phyloP scores from a whole-genome alignment of 2,888 invertebrate genomes.

The Papilio demoleus region DNA sequence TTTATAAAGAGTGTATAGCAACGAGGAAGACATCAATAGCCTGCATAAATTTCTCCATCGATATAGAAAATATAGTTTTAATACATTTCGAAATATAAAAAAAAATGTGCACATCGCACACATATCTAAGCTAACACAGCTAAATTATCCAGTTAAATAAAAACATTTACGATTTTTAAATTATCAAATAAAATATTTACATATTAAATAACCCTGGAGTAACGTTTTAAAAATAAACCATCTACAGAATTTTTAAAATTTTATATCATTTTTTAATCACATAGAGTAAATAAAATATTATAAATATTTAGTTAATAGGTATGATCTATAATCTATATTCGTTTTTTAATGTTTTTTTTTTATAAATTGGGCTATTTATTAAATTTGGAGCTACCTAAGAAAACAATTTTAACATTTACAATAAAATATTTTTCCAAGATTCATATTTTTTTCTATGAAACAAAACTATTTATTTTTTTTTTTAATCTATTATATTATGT shows the following conservation, averaged over 20 bases:
- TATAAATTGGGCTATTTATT: not conserved
- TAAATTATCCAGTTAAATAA: not conserved
- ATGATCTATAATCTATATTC: no score
- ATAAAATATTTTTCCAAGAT: not conserved
- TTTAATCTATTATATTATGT: not conserved
- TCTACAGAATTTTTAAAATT: no score
- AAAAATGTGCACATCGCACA: not conserved
- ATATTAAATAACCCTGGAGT: no score
- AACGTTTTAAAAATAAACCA: no score
- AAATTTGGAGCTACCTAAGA: not conserved
- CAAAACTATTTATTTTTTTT: not conserved
- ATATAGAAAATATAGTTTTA: conserved; percentile 66
- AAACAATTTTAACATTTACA: not conserved
- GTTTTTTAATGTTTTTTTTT: no score
- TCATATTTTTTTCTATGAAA: not conserved
- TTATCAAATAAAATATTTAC: no score
- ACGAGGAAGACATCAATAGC: conserved; percentile 83
- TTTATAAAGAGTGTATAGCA: conserved; percentile 81
- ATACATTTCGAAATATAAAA: conserved; percentile 44
- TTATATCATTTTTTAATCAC: no score
- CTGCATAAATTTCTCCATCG: conserved; percentile 78
- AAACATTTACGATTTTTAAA: not conserved
- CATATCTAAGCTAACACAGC: not conserved
- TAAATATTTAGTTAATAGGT: no score
- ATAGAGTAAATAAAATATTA: no score